Conservation (phyloP, 1,140 invertebrate genomes). For the Musca vetustissima region DNA sequence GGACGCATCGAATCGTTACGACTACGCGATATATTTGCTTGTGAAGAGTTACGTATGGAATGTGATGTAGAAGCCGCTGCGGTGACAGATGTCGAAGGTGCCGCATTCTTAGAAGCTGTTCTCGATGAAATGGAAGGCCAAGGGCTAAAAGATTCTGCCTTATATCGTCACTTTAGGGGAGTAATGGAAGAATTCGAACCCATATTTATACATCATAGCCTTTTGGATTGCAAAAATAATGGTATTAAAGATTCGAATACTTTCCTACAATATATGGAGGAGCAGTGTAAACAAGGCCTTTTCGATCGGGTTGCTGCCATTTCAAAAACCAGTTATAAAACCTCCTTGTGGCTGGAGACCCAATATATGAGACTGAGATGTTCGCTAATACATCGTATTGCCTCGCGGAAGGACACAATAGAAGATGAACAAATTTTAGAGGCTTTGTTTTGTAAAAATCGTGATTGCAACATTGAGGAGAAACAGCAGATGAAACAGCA, state of each 20-base stretch:
- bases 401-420: slow-evolving; percentile 35
- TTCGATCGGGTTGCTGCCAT: slow-evolving; percentile 41
- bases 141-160: slow-evolving; percentile 39
- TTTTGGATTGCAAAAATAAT: slow-evolving; percentile 37
- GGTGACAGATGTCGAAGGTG: slow-evolving; percentile 34
- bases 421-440: slow-evolving; percentile 48
- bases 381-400: slow-evolving; percentile 47
- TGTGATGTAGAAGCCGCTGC: slow-evolving; percentile 29
- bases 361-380: slow-evolving; percentile 53
- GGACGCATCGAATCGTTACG: slow-evolving; percentile 34
- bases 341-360: slow-evolving; percentile 44
- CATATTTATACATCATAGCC: slow-evolving; percentile 44
- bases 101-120: slow-evolving; percentile 39
- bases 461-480: slow-evolving; percentile 40
- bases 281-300: slow-evolving; percentile 39
- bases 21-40: slow-evolving; percentile 41
- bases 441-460: slow-evolving; percentile 48
- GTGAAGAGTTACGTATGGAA: slow-evolving; percentile 34
- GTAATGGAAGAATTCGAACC: slow-evolving; percentile 45
- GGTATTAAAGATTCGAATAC: slow-evolving; percentile 37
- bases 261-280: slow-evolving; percentile 46
- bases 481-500: slow-evolving; percentile 48
- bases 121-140: slow-evolving; percentile 41
- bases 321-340: slow-evolving; percentile 45
- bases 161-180: slow-evolving; percentile 46